Evolutionary conservation across 2,888 invertebrate species (phyloP).

Genomic region (Gari tellinella): DNA sequence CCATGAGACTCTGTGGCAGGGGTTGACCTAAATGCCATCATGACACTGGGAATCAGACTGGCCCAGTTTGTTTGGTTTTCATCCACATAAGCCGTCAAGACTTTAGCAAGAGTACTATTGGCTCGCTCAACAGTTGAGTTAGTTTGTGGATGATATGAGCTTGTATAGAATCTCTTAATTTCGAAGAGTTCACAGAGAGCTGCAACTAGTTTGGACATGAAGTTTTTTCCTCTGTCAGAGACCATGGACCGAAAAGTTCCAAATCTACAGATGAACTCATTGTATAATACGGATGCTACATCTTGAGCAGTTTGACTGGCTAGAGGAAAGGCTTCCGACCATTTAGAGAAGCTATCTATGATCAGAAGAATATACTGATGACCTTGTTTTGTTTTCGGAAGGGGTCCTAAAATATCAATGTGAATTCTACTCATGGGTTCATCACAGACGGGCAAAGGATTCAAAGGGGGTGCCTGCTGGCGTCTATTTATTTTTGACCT

Average conservation of each 20-base stretch:
- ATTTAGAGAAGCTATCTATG: conserved; percentile 35
- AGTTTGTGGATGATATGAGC: conserved; percentile 53
- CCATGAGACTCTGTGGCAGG: conserved; percentile 44
- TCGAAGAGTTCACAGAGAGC: conserved; percentile 53
- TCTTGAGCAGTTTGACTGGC: conserved; percentile 22
- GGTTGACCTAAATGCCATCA: conserved; percentile 48
- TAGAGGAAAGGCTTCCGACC: conserved; percentile 30
- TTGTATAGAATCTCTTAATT: conserved; percentile 44
- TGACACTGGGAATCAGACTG: too few relatives aligned
- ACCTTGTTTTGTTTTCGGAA: too few relatives aligned
- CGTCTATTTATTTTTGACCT: not conserved
- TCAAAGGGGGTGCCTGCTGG: conserved; percentile 21
- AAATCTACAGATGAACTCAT: conserved; percentile 25
- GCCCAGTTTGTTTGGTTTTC: too few relatives aligned
- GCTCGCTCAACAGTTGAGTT: conserved; percentile 42
- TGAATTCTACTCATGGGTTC: conserved; percentile 21
- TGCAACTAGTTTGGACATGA: conserved; percentile 52
- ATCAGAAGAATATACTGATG: conserved; percentile 29
- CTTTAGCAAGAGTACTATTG: conserved; percentile 44
- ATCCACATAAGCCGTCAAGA: too few relatives aligned
- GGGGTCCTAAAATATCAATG: conserved; percentile 34
- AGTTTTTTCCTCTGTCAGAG: conserved; percentile 40
- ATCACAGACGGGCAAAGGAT: conserved; percentile 26
- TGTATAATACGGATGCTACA: conserved; percentile 25
- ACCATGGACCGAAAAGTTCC: conserved; percentile 24